These are phyloP conservation scores for Zoroaster sp. DNA, from an alignment of 53 echinoderm and acorn worm species.

Conservation along the genomic window DNA sequence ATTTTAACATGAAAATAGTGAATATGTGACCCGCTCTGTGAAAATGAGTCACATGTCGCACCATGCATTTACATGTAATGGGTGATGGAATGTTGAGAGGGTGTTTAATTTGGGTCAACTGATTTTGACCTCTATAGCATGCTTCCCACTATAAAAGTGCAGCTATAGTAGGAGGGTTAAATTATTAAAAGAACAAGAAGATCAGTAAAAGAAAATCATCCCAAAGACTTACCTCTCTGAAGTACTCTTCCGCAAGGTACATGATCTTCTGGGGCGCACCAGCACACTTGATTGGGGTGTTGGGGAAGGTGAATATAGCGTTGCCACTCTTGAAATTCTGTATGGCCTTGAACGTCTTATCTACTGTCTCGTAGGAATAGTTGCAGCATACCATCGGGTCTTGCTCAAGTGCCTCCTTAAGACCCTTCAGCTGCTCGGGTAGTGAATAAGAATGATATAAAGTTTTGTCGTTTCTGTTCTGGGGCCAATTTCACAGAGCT, in stretches of 20 bases:
- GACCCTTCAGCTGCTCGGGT: constrained; percentile 72
- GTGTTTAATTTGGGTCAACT: no score
- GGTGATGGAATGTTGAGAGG: no score
- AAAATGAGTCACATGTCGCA: no score
- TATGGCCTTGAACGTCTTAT: constrained; percentile 85
- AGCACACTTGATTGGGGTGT: constrained; percentile 89
- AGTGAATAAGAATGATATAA: not conserved
- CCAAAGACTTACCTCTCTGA: constrained; percentile 78
- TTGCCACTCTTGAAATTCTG: constrained; percentile 91
- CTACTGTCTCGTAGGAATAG: constrained; percentile 84
- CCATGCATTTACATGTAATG: no score
- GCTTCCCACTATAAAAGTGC: no score
- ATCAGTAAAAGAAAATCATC: no score
- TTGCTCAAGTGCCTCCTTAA: constrained; percentile 74
- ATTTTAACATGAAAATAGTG: no score
- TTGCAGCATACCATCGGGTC: constrained; percentile 96
- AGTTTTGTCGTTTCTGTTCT: not conserved
- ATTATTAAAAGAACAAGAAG: not conserved
- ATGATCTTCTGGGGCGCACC: constrained; percentile 98
- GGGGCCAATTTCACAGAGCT: no score
- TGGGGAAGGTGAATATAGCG: constrained; percentile 92
- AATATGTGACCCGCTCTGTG: no score
- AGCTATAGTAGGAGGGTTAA: no score
- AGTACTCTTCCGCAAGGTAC: constrained; percentile 94
- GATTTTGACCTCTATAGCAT: no score